phyloP scores from a whole-genome alignment of 2,888 invertebrate species.

The Hoplodrina ambigua region DNA sequence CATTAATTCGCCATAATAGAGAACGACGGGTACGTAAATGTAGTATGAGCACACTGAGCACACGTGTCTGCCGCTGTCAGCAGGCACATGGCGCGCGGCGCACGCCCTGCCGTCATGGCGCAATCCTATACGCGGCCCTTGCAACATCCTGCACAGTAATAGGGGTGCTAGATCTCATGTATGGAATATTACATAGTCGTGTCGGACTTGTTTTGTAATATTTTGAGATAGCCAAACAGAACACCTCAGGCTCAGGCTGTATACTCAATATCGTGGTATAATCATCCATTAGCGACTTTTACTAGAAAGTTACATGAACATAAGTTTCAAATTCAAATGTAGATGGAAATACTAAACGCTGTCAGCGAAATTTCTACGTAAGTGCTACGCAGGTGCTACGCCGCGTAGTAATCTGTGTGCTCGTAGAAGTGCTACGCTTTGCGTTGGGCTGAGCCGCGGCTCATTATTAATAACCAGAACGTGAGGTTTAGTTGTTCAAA shows the following conservation, averaged over 20 bases:
- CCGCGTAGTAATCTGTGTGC: slow-evolving; percentile 44
- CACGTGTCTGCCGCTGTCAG: slow-evolving; percentile 1
- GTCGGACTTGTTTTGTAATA: background rate
- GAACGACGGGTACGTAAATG: background rate
- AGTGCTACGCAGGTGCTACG: slow-evolving; percentile 59
- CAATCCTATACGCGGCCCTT: slow-evolving; percentile 29
- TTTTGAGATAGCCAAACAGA: no score
- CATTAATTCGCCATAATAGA: background rate
- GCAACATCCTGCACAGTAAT: slow-evolving; percentile 27
- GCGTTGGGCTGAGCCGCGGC: slow-evolving; percentile 16
- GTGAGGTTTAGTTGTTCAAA: slow-evolving; percentile 15
- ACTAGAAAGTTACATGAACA: background rate
- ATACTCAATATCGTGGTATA: no score
- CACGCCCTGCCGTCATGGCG: slow-evolving; percentile 39
- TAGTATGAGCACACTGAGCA: background rate
- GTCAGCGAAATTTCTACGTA: slow-evolving; percentile 13
- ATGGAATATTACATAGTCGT: slow-evolving; percentile 13
- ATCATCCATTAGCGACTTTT: background rate
- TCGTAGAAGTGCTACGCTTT: slow-evolving; percentile 39
- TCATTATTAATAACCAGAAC: slow-evolving; percentile 44
- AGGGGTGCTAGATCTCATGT: slow-evolving; percentile 3
- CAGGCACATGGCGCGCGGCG: background rate
- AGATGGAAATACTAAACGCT: background rate
- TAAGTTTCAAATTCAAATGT: slow-evolving; percentile 11
- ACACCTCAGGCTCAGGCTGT: no score